Evolutionary conservation across 1,140 invertebrate species (phyloP).

Genomic region (Lutraria rhynchaena): DNA sequence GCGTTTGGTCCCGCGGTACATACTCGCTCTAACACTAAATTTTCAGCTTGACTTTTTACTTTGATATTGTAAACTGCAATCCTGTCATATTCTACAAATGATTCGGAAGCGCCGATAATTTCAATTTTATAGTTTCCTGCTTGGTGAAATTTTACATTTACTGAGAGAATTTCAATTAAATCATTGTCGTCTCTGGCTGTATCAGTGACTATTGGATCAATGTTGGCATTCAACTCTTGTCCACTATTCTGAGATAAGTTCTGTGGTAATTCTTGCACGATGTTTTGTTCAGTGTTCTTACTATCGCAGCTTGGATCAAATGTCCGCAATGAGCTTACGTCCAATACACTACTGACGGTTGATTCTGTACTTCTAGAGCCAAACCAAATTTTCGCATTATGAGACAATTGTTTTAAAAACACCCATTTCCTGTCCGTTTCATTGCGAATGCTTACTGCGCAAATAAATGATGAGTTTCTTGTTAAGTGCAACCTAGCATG

Average conservation of each 20-base stretch:
- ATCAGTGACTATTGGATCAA: no score
- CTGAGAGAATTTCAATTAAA: neutral
- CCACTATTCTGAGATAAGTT: neutral
- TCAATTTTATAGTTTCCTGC: conserved; percentile 29
- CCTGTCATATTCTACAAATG: conserved; percentile 11
- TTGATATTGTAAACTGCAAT: conserved; percentile 20
- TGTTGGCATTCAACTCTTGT: no score
- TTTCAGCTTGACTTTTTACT: neutral
- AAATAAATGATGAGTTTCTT: conserved; percentile 1
- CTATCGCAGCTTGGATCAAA: neutral
- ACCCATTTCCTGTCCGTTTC: neutral
- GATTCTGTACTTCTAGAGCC: neutral
- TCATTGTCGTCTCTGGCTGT: neutral
- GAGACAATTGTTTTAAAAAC: no score
- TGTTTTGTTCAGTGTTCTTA: no score
- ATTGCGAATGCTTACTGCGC: conserved; percentile 11
- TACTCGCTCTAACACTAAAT: neutral
- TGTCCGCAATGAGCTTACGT: no score
- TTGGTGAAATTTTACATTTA: conserved; percentile 20
- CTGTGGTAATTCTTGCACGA: neutral
- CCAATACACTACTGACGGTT: no score
- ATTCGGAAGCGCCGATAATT: conserved; percentile 6
- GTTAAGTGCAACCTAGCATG: neutral
- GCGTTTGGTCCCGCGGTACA: conserved; percentile 36
- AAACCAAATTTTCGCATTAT: neutral